phyloP scores from a whole-genome alignment of 2,797 vertebrate species.

The Megalops cyprinoides region DNA sequence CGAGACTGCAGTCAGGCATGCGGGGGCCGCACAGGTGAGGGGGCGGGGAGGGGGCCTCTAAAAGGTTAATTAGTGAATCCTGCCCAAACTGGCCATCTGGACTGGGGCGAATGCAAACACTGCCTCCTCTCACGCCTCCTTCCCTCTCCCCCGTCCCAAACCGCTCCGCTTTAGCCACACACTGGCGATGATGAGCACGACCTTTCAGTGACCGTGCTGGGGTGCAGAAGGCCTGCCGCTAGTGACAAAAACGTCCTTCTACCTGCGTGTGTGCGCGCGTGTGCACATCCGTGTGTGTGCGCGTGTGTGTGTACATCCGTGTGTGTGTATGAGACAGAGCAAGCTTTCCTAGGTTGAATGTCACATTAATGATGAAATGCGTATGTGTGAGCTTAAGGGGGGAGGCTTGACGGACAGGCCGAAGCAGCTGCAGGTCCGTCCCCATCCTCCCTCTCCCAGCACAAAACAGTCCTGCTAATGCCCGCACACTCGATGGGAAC shows the following conservation, averaged over 20 bases:
- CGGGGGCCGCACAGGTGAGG: slow-evolving; percentile 46
- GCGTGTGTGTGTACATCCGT: not conserved
- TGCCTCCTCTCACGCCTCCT: slow-evolving; percentile 25
- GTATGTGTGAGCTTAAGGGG: no score
- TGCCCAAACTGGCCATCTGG: slow-evolving; percentile 59
- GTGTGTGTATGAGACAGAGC: not conserved
- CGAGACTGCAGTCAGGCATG: slow-evolving; percentile 42
- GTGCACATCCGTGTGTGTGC: not conserved
- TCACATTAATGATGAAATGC: no score
- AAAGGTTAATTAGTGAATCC: slow-evolving; percentile 61
- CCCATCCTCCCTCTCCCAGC: no score
- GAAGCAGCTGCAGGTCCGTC: no score
- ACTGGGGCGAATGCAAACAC: slow-evolving; percentile 31
- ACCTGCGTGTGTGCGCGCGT: not conserved
- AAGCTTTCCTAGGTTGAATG: no score
- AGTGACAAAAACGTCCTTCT: not conserved
- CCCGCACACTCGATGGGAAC: no score
- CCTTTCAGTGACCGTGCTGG: no score
- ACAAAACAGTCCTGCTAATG: no score
- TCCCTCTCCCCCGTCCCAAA: slow-evolving; percentile 15
- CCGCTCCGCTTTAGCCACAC: no score
- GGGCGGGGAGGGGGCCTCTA: slow-evolving; percentile 37
- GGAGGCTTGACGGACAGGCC: no score
- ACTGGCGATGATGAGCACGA: no score
- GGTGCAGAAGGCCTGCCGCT: not conserved